Conservation (phyloP, 2,113 vertebrate species). For the Chionis minor region DNA sequence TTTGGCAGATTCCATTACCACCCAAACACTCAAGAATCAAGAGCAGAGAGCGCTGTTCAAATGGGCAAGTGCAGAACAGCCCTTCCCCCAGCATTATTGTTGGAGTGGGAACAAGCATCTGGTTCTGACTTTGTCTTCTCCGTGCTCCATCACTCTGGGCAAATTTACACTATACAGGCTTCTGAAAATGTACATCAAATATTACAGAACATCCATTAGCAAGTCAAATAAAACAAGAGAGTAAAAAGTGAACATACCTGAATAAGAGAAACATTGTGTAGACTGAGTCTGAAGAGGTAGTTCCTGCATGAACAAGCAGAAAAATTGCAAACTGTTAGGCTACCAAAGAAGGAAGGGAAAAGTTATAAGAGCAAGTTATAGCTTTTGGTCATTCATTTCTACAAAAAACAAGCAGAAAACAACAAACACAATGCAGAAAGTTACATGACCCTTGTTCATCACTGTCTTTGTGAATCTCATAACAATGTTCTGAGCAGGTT, state of each 20-base stretch:
- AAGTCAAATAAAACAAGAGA: constrained; percentile 19
- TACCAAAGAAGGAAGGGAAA: not conserved
- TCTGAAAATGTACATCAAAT: not conserved
- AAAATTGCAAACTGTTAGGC: constrained; percentile 47
- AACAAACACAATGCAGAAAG: not conserved
- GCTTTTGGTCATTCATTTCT: not conserved
- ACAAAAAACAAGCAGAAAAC: not conserved
- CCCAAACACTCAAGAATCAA: not conserved
- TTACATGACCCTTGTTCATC: not conserved
- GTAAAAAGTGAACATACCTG: constrained; percentile 81
- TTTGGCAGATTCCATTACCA: not conserved
- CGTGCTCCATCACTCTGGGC: not conserved
- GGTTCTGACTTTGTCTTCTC: not conserved
- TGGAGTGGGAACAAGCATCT: not conserved
- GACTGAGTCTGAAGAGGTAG: constrained; percentile 96
- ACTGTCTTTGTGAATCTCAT: not conserved
- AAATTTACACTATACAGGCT: constrained; percentile 11
- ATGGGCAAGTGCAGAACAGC: not conserved
- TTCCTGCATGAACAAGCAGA: constrained; percentile 83
- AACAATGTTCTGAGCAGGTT: not conserved
- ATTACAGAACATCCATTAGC: not conserved
- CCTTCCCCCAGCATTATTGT: not conserved
- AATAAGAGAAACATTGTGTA: constrained; percentile 91
- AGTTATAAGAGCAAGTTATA: not conserved
- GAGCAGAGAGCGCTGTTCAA: not conserved